Evolutionary conservation across 1,140 invertebrate genomes (phyloP).

Genomic region (Drosophila tropicalis): DNA sequence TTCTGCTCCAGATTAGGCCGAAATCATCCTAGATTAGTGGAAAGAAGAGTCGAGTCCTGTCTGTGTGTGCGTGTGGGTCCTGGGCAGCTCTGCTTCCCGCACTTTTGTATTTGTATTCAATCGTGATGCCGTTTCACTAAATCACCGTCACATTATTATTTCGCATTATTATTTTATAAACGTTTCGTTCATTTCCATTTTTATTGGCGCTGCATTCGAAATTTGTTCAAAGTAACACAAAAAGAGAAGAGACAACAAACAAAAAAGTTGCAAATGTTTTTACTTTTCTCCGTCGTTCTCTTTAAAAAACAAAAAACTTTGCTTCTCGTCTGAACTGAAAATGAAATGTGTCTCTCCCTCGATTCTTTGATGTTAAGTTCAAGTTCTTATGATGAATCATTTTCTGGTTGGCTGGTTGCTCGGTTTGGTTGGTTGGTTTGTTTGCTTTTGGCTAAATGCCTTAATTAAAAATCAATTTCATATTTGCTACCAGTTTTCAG

Average conservation of each 20-base stretch:
- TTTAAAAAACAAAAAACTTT: conserved; percentile 19
- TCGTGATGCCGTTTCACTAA: conserved; percentile 79
- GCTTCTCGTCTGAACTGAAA: background rate
- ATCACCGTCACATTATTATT: conserved; percentile 82
- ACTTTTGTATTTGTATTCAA: conserved; percentile 82
- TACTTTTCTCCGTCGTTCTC: conserved; percentile 23
- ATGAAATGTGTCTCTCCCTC: conserved; percentile 10
- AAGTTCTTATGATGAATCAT: conserved; percentile 66
- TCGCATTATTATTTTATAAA: conserved; percentile 83
- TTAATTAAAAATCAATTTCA: conserved; percentile 79
- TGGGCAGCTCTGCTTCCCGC: conserved; percentile 5
- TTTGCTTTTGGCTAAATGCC: conserved; percentile 63
- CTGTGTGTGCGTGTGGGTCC: background rate
- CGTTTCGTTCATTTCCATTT: conserved; percentile 82
- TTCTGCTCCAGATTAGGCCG: conserved; percentile 77
- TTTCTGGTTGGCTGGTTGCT: conserved; percentile 21
- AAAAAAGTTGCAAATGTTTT: conserved; percentile 67
- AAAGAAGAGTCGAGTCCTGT: conserved; percentile 26
- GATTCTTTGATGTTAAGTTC: conserved; percentile 45
- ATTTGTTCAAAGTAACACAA: conserved; percentile 33
- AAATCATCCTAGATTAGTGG: conserved; percentile 80
- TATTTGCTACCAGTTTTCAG: conserved; percentile 70
- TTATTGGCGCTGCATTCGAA: conserved; percentile 77
- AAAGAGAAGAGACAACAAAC: no score
- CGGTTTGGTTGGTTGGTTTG: conserved; percentile 4